These are phyloP conservation scores for Drosophila truncata DNA, from an alignment of 1,140 invertebrate species.

Conservation along the genomic window DNA sequence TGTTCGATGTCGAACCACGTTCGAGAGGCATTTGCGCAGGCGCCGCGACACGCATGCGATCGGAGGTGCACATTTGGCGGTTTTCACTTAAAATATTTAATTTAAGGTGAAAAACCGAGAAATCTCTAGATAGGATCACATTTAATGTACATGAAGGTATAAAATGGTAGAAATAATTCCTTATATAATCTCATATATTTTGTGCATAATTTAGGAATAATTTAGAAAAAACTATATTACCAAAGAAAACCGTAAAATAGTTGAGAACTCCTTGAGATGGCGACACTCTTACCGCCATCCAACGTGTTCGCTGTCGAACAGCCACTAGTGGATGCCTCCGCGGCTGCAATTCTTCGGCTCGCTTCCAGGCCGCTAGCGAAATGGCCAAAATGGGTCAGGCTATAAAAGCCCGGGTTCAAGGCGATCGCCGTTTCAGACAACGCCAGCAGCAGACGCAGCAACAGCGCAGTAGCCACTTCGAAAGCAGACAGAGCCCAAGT, in stretches of 20 bases:
- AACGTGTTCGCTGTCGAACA: conserved; percentile 53
- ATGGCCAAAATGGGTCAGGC: conserved; percentile 86
- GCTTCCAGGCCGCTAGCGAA: conserved; percentile 47
- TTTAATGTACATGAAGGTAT: not conserved
- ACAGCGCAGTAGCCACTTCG: conserved; percentile 13
- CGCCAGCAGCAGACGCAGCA: conserved; percentile 51
- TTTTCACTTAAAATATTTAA: not conserved
- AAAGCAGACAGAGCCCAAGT: conserved; percentile 5
- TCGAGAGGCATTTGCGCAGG: conserved; percentile 23
- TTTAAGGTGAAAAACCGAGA: not conserved
- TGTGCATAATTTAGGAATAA: not conserved
- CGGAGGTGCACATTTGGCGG: not conserved
- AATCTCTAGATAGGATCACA: no score
- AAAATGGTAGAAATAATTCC: not conserved
- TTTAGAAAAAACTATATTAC: no score
- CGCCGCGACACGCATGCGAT: conserved; percentile 16
- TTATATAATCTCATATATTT: not conserved
- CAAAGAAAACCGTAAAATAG: not conserved
- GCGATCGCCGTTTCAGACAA: conserved; percentile 85
- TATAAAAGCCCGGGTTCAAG: conserved; percentile 87
- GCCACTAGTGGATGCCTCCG: not conserved
- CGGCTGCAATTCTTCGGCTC: conserved; percentile 68
- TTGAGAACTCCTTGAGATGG: not conserved
- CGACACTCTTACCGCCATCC: not conserved
- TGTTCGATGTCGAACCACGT: conserved; percentile 24